phyloP scores from a whole-genome alignment of 53 echinoderm and acorn worm genomes.

The Mesocentrotus franciscanus region DNA sequence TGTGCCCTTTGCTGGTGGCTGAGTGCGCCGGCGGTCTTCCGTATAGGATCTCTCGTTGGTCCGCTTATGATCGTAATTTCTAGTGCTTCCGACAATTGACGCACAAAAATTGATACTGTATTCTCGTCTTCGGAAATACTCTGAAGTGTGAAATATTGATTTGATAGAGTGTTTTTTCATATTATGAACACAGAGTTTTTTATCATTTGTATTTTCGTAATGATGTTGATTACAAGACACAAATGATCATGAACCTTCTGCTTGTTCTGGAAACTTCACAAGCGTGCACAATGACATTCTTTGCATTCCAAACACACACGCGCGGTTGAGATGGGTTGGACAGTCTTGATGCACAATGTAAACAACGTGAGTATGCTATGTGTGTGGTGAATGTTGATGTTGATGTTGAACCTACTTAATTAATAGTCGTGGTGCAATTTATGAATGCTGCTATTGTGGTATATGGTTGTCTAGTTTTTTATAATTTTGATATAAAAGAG shows the following conservation, averaged over 20 bases:
- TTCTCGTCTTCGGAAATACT: background rate
- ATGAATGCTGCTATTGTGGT: no score
- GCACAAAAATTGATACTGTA: background rate
- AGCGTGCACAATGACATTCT: conserved; percentile 30
- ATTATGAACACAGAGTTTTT: background rate
- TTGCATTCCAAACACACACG: background rate
- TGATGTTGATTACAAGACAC: background rate
- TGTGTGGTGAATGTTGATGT: background rate
- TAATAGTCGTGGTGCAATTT: no score
- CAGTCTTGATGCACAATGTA: background rate
- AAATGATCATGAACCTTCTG: background rate
- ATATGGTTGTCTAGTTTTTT: no score
- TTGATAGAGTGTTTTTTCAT: background rate
- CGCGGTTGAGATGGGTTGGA: background rate
- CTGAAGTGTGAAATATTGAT: background rate
- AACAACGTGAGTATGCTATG: background rate
- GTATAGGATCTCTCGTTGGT: background rate
- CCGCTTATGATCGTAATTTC: background rate
- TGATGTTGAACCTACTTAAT: background rate
- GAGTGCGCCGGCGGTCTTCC: background rate
- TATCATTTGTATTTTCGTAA: background rate
- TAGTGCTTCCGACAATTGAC: background rate
- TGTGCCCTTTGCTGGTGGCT: background rate
- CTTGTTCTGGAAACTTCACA: background rate
- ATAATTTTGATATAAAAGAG: no score